Evolutionary conservation across 2,113 vertebrate genomes (phyloP).

Genomic region (Lepus timidus): DNA sequence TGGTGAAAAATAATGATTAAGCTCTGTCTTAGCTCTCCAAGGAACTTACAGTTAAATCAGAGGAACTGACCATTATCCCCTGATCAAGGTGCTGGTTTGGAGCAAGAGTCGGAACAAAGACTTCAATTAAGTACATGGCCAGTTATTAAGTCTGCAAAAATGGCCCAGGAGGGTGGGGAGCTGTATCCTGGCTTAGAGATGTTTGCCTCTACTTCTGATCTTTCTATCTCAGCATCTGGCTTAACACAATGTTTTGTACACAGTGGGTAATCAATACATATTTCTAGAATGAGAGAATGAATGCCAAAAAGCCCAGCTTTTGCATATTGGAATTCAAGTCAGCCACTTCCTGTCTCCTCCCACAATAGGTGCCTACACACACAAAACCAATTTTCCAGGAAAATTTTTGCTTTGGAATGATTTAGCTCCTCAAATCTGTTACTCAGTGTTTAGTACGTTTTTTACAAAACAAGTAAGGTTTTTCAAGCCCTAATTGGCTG

Average conservation of each 20-base stretch:
- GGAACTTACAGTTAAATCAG: not conserved
- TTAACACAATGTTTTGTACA: not conserved
- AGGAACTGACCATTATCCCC: not conserved
- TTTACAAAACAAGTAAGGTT: not conserved
- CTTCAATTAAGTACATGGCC: not conserved
- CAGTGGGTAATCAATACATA: not conserved
- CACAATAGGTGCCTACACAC: too few species aligned
- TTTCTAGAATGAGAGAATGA: constrained; percentile 23
- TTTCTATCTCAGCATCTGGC: not conserved
- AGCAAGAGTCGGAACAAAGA: not conserved
- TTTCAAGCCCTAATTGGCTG: not conserved
- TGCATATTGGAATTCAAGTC: constrained; percentile 4
- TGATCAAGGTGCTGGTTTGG: not conserved
- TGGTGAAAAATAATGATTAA: not conserved
- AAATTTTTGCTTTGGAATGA: constrained; percentile 6
- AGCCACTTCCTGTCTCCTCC: not conserved
- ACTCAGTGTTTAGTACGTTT: not conserved
- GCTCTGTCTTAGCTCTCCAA: not conserved
- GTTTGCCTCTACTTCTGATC: not conserved
- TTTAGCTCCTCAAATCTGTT: not conserved
- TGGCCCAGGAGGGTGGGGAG: not conserved
- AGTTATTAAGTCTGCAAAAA: constrained; percentile 15
- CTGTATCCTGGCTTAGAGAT: not conserved
- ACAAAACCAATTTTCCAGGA: not conserved
- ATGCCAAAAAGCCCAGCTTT: not conserved